Conservation (phyloP, 2,888 invertebrate species). For the Cephus sareptanus region DNA sequence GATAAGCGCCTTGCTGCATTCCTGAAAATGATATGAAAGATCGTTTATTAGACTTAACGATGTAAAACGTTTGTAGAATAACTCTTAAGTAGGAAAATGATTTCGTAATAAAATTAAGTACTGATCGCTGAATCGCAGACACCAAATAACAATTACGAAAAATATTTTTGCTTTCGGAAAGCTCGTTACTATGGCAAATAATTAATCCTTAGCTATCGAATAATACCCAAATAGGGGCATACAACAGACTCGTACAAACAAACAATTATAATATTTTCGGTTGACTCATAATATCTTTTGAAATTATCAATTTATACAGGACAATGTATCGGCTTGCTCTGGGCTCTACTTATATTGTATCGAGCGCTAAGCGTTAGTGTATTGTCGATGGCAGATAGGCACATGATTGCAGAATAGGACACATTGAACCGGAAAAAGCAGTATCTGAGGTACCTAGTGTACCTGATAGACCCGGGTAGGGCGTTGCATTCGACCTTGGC, state of each 20-base stretch:
- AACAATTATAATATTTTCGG: neutral
- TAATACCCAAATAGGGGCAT: too few relatives aligned
- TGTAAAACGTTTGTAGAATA: slow-evolving; percentile 11
- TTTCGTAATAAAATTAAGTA: neutral
- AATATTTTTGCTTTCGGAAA: neutral
- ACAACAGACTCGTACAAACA: too few relatives aligned
- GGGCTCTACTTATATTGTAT: neutral
- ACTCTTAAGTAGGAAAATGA: neutral
- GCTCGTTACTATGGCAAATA: too few relatives aligned
- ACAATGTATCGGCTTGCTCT: neutral
- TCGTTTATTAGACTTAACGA: neutral
- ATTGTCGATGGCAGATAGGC: neutral
- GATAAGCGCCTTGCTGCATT: slow-evolving; percentile 64
- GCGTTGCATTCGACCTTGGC: neutral
- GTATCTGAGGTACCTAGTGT: neutral
- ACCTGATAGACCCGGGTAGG: neutral
- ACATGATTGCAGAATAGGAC: neutral
- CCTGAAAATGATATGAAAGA: slow-evolving; percentile 49
- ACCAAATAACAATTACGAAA: neutral
- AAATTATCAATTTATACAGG: neutral
- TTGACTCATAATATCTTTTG: neutral
- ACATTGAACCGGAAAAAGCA: neutral
- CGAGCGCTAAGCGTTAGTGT: neutral
- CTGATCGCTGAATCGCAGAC: too few relatives aligned
- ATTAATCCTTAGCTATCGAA: too few relatives aligned